These are phyloP conservation scores for Drosophila birchii DNA, from an alignment of 2,888 invertebrate species.

Conservation along the genomic window DNA sequence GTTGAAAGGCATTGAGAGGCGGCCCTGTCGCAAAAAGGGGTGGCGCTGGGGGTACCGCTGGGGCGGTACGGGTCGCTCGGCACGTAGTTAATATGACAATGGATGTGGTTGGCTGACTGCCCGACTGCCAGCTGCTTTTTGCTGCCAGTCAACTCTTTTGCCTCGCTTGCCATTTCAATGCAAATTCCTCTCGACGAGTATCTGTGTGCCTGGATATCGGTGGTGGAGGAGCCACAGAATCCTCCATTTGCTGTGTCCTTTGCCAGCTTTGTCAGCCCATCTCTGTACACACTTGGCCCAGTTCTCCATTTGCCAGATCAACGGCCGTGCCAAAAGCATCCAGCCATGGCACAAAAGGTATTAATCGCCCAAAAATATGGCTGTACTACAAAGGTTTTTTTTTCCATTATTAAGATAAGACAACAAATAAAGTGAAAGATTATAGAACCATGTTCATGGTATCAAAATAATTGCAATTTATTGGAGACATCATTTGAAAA, in stretches of 20 bases:
- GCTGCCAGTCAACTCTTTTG: constrained; percentile 56
- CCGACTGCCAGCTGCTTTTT: constrained; percentile 54
- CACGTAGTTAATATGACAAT: constrained; percentile 60
- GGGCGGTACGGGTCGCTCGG: constrained; percentile 27
- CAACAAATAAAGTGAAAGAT: neutral
- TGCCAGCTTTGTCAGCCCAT: constrained; percentile 37
- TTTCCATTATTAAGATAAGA: neutral
- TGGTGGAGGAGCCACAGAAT: constrained; percentile 26
- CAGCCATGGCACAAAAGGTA: constrained; percentile 16
- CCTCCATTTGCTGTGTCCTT: constrained; percentile 33
- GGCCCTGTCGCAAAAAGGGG: constrained; percentile 18
- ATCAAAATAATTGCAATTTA: no score
- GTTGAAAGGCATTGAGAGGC: constrained; percentile 64
- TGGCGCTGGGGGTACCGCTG: constrained; percentile 3
- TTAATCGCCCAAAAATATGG: neutral
- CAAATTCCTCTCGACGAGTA: constrained; percentile 48
- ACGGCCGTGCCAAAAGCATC: constrained; percentile 18
- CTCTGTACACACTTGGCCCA: constrained; percentile 35
- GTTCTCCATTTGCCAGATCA: constrained; percentile 24
- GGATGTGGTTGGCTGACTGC: constrained; percentile 56
- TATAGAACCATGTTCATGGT: neutral
- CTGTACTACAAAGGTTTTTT: neutral
- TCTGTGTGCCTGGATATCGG: constrained; percentile 43
- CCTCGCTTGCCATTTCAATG: constrained; percentile 47
- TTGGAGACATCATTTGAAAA: no score